Evolutionary conservation across 2,797 vertebrate genomes (phyloP).

Genomic region (Alcedo atthis): DNA sequence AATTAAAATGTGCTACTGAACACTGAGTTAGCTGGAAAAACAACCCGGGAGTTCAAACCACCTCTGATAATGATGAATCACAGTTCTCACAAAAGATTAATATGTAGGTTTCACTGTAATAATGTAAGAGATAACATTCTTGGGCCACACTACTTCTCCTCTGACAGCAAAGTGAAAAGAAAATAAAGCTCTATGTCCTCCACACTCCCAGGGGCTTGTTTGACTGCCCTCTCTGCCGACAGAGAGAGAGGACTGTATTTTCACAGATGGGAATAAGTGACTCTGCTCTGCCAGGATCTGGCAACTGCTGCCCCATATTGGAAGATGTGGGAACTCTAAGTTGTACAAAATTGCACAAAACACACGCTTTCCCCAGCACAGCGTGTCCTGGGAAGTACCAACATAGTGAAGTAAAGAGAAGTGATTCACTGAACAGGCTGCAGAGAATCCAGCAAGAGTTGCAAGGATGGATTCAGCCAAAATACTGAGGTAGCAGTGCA

Average conservation of each 20-base stretch:
- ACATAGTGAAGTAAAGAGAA: not conserved
- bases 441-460: constrained; percentile 1
- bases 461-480: not conserved
- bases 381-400: not conserved
- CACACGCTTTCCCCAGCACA: not conserved
- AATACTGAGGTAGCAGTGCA: not conserved
- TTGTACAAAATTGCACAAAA: constrained; percentile 23
- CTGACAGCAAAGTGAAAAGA: constrained; percentile 1
- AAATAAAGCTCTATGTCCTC: not conserved
- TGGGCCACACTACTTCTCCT: not conserved
- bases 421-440: not conserved
- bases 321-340: constrained; percentile 59
- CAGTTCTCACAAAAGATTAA: constrained; percentile 17
- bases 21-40: constrained; percentile 33
- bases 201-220: constrained; percentile 18
- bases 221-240: constrained; percentile 33
- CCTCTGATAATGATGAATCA: constrained; percentile 53
- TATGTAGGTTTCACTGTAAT: constrained; percentile 18
- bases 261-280: constrained; percentile 45
- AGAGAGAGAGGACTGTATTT: constrained; percentile 18
- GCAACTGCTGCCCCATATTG: constrained; percentile 70
- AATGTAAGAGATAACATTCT: constrained; percentile 39
- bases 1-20: constrained; percentile 22
- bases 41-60: constrained; percentile 22
- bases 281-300: constrained; percentile 52